Base-by-base conservation (phyloP, 1,140 invertebrate species). In the Bombus haemorrhoidalis region DNA sequence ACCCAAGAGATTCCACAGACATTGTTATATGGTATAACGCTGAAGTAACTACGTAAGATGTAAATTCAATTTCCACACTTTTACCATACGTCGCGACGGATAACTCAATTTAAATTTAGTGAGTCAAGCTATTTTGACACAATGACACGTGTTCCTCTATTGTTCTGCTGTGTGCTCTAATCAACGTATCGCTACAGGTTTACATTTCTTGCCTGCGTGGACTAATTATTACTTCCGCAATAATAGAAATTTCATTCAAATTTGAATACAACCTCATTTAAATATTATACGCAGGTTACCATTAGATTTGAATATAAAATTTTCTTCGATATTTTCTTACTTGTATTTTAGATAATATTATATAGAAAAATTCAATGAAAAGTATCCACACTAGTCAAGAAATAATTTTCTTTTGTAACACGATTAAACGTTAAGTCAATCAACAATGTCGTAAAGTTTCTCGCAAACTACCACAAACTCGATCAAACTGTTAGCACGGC, bases 51-150 rank as follows among this genome's bases (percentile, higher is more conserved):
- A 85, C 74, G 75, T 82, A 89, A 82, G 83, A 86, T 79, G 80
- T 72, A 83, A 91, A 91, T 87, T 91, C 62, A 87, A 91, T 91
- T 91, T 91, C 57, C 75, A 71, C 76, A 47, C 75, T 80, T 69
- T 85, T 86, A 62, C 57, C n/a, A 32, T 64, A 62, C 34, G 41
- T 41, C 66, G 15, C 39, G 66, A 18, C 34, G 47, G 76, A 77
- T 90, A 91, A 89, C 71, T 91, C 85, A 74, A 91, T 91, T 91
- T 78, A 85, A 88, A 85, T 84, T 87, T 78, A 57, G 77, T 59
- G 66, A 81, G 75, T 53, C 85, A 62, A 91, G 85, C 82, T 80
- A 88, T 92, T 91, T 91, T 47, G 64, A 83, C 62, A 88, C 53
- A 34, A 9, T 72, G 76, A 66, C 83, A 80, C 76, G 47, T 89